Base-by-base conservation (phyloP, 2,888 invertebrate genomes). In the Phyto melanocephala region DNA sequence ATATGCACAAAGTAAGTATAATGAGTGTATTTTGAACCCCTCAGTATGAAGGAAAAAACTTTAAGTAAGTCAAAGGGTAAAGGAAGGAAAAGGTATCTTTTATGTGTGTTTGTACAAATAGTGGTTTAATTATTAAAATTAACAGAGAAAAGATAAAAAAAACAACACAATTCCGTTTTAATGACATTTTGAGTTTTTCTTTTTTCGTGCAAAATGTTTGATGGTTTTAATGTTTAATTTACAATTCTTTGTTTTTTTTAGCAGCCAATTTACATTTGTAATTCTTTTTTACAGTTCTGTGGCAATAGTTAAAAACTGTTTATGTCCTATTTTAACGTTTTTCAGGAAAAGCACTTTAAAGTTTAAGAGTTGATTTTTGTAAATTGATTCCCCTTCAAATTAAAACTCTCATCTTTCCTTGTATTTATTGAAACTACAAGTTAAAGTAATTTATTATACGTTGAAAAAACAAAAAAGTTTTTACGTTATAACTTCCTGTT, bases 241-340 rank as follows among this genome's bases (percentile, higher is more conserved):
- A 7, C 17, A 28, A 28, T 6, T 28, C 4, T 35, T 58, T 20
- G 8, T n/a, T 37, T 67, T 28, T 11, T 60, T 60, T 20, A 37
- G 60, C 58, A 60, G 50, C 40, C 52, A 76, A 81, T 76, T 81
- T 81, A 58, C 71, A 81, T 76, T 76, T 52, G 63, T 76, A 76
- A 71, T 65, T 58, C 60, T 58, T 17, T 65, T 22, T 65, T 35
- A 22, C n/a, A n/a, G n/a, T n/a, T n/a, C n/a, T n/a, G n/a, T n/a
- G n/a, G n/a, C n/a, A n/a, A n/a, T n/a, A n/a, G n/a, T n/a, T n/a
- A n/a, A n/a, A n/a, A n/a, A n/a, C n/a, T n/a, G n/a, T n/a, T n/a
- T n/a, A n/a, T n/a, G n/a, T n/a, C n/a, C n/a, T n/a, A n/a, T n/a
- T n/a, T n/a, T n/a, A n/a, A n/a, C n/a, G n/a, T n/a, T n/a, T n/a